These are phyloP conservation scores for Adineta ricciae DNA, from an alignment of 2,888 invertebrate genomes.

Conservation along the genomic window DNA sequence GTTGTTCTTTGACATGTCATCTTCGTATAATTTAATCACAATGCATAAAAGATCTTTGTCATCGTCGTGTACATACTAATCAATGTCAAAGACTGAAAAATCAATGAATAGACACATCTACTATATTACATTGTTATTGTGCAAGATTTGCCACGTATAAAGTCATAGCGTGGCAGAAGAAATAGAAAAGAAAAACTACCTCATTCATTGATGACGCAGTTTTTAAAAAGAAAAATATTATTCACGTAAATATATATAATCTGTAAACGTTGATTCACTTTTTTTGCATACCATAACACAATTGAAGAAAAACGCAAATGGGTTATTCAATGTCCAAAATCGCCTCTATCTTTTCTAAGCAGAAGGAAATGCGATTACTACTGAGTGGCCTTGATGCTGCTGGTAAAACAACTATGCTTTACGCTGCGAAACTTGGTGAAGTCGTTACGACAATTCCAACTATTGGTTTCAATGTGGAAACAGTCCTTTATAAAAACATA, in stretches of 20 bases:
- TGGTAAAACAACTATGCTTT: slow-evolving; percentile 63
- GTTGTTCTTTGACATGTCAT: background rate
- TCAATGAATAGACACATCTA: background rate
- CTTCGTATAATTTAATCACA: background rate
- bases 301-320: background rate
- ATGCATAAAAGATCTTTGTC: background rate
- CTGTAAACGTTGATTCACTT: no score
- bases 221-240: background rate
- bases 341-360: background rate
- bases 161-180: background rate
- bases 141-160: background rate
- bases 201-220: no score
- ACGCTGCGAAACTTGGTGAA: slow-evolving; percentile 96
- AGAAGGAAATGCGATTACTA: background rate
- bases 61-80: background rate
- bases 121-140: background rate
- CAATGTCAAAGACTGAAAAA: background rate
- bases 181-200: background rate
- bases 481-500: background rate
- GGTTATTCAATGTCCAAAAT: background rate
- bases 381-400: background rate
- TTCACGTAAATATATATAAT: background rate
- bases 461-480: slow-evolving; percentile 53
- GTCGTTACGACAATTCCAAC: slow-evolving; percentile 98
- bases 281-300: no score